Evolutionary conservation across 2,888 invertebrate species (phyloP).

Genomic region (Biston betularia): DNA sequence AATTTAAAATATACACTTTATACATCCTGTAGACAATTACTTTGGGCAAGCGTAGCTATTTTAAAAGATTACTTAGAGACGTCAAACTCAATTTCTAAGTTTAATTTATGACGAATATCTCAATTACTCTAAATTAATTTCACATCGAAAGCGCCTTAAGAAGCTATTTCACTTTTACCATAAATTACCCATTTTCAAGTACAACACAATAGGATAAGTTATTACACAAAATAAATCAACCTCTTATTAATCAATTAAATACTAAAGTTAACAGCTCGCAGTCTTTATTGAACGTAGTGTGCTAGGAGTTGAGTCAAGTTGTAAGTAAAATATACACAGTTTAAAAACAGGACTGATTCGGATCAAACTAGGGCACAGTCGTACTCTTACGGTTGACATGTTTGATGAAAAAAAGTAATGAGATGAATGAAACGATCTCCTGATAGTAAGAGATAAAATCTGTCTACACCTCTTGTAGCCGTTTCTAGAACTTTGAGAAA

Average conservation of each 20-base stretch:
- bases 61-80: background rate
- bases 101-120: constrained; percentile 19
- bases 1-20: no score
- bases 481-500: no score
- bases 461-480: no score
- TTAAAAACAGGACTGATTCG: no score
- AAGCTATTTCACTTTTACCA: constrained; percentile 26
- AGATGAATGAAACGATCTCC: no score
- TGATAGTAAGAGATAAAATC: no score
- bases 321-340: no score
- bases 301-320: background rate
- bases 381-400: no score
- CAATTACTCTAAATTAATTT: constrained; percentile 18
- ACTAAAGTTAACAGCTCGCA: constrained; percentile 27
- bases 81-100: constrained; percentile 7
- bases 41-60: background rate
- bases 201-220: constrained; percentile 38
- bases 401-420: no score
- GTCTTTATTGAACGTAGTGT: constrained; percentile 24
- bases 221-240: constrained; percentile 42
- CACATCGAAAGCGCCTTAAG: constrained; percentile 33
- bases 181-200: constrained; percentile 38
- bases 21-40: background rate
- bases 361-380: no score
- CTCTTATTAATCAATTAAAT: constrained; percentile 26